These are phyloP conservation scores for Catostomus latipinnis DNA, from an alignment of 2,797 vertebrate genomes.

Conservation along the genomic window DNA sequence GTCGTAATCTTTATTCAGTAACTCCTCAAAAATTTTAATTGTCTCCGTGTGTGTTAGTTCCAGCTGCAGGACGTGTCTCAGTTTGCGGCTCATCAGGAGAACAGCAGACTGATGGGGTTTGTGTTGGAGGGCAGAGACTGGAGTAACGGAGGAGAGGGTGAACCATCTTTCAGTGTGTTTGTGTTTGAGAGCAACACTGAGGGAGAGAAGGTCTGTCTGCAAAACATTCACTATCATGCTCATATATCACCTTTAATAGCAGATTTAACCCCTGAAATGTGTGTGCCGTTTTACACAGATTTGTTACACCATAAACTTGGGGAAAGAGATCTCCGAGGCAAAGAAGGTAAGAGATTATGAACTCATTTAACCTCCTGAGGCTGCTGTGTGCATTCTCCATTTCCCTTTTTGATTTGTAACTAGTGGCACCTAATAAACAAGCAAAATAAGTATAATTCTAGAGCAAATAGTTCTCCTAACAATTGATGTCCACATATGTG, in stretches of 20 bases:
- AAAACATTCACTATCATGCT: not conserved
- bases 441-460: too few relatives aligned
- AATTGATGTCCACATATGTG: too few relatives aligned
- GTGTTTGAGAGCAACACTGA: conserved; percentile 98
- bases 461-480: too few relatives aligned
- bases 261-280: not conserved
- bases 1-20: not conserved
- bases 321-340: conserved; percentile 92
- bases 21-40: not conserved
- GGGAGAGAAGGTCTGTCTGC: conserved; percentile 88
- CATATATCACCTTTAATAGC: not conserved
- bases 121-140: conserved; percentile 84
- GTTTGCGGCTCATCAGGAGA: conserved; percentile 95
- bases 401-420: too few relatives aligned
- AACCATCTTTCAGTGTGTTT: conserved; percentile 86
- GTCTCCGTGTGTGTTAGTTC: conserved; percentile 78
- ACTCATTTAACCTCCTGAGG: too few relatives aligned
- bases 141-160: conserved; percentile 74
- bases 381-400: too few relatives aligned
- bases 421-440: too few relatives aligned
- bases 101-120: conserved; percentile 92
- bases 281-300: conserved; percentile 78
- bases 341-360: conserved; percentile 83
- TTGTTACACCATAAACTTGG: conserved; percentile 93
- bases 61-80: conserved; percentile 88